Conservation (phyloP, 2,797 vertebrate genomes). For the Pteropus rufus region DNA sequence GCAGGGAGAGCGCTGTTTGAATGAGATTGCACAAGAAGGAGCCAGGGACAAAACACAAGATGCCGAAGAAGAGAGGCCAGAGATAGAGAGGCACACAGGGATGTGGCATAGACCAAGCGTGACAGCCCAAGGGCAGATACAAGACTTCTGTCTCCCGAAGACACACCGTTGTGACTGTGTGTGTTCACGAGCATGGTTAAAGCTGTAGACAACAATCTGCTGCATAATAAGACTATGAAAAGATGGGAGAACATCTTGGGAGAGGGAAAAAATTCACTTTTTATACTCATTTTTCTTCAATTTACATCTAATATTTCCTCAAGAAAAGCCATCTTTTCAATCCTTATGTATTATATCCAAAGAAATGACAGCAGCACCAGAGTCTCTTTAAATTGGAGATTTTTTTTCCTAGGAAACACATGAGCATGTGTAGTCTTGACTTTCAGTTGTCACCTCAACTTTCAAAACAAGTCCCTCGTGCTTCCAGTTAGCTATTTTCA, state of each 20-base stretch:
- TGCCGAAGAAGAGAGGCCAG: rapidly evolving
- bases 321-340: constrained; percentile 47
- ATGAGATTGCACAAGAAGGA: not conserved
- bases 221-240: not conserved
- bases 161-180: rapidly evolving
- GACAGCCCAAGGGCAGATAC: too few relatives aligned
- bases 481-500: constrained; percentile 50
- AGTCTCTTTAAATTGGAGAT: constrained; percentile 40
- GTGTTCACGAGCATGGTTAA: not conserved
- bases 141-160: not conserved
- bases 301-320: constrained; percentile 56
- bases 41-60: rapidly evolving
- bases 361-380: constrained; percentile 24
- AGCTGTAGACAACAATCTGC: not conserved
- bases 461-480: constrained; percentile 39
- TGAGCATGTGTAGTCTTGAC: constrained; percentile 68
- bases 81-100: rapidly evolving
- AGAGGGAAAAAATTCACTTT: constrained; percentile 37
- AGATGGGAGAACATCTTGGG: not conserved
- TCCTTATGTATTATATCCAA: not conserved
- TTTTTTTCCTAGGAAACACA: constrained; percentile 17
- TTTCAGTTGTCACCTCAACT: constrained; percentile 64
- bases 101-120: not conserved
- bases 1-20: not conserved
- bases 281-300: constrained; percentile 56